Evolutionary conservation across 2,113 vertebrate species (phyloP).

Genomic region (Hippocampus zosterae): DNA sequence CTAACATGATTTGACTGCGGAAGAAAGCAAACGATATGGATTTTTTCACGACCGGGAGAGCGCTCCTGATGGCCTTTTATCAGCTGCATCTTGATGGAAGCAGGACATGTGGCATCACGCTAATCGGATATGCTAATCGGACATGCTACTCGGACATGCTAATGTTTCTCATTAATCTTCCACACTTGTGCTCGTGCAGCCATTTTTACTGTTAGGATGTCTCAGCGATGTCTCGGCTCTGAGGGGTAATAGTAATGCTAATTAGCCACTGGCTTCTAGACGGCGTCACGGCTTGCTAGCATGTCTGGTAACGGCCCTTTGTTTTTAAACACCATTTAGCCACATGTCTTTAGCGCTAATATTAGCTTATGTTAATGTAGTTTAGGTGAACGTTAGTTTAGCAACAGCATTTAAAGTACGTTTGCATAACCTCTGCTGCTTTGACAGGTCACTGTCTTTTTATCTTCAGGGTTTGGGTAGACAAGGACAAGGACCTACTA

Average conservation of each 20-base stretch:
- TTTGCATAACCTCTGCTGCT: not conserved
- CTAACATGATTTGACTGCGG: not conserved
- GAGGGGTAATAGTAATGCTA: not conserved
- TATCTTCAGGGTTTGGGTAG: not conserved
- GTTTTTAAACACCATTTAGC: not conserved
- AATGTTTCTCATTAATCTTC: not conserved
- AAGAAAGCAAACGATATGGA: not conserved
- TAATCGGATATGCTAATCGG: not conserved
- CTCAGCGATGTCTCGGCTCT: not conserved
- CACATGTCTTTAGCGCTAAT: not conserved
- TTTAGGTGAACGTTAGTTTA: not conserved
- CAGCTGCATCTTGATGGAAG: not conserved
- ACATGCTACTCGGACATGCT: not conserved
- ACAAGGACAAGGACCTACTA: not conserved
- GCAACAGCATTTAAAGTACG: not conserved
- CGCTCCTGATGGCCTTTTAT: not conserved
- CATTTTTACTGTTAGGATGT: not conserved
- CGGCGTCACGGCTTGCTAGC: not conserved
- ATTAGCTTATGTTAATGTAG: not conserved
- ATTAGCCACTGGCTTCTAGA: not conserved
- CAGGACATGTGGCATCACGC: not conserved
- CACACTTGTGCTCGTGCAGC: not conserved
- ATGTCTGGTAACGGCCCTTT: not conserved
- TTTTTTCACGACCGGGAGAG: not conserved
- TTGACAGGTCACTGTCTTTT: not conserved